phyloP scores from a whole-genome alignment of 2,797 vertebrate genomes.

The Paratrypauchen microcephalus region DNA sequence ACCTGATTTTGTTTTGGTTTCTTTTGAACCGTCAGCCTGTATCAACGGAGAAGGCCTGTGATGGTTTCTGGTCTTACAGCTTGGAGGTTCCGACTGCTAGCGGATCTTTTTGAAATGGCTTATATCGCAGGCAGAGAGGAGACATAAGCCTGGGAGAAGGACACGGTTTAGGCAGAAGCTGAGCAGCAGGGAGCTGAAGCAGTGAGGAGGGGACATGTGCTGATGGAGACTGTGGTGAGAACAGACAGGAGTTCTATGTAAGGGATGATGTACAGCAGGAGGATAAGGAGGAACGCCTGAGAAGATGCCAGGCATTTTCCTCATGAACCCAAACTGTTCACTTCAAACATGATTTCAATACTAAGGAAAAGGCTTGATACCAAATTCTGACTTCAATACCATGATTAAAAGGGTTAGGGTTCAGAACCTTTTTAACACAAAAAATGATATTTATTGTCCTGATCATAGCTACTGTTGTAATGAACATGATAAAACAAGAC shows the following conservation, averaged over 20 bases:
- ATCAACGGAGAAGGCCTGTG: conserved; percentile 67
- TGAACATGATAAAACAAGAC: too few species aligned
- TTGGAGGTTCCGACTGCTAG: conserved; percentile 65
- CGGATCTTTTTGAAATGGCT: conserved; percentile 76
- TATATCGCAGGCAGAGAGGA: conserved; percentile 74
- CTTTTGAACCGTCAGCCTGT: conserved; percentile 74
- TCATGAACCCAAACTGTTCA: conserved; percentile 3
- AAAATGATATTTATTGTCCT: neutral
- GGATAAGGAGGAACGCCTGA: conserved; percentile 35
- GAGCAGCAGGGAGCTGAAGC: conserved; percentile 65
- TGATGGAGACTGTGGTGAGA: conserved; percentile 61
- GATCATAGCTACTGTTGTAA: too few species aligned
- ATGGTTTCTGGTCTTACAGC: conserved; percentile 70
- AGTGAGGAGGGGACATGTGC: conserved; percentile 61
- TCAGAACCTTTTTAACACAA: conserved; percentile 43
- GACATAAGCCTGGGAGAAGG: conserved; percentile 78
- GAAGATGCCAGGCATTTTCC: conserved; percentile 32
- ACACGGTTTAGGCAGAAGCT: conserved; percentile 78
- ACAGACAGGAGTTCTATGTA: conserved; percentile 74
- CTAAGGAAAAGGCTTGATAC: neutral
- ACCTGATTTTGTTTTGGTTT: conserved; percentile 79
- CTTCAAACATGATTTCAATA: neutral
- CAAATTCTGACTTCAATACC: neutral
- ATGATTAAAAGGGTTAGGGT: neutral
- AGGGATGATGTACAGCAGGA: conserved; percentile 61